Conservation (phyloP, 2,797 vertebrate species). For the Clarias laeviceps region DNA sequence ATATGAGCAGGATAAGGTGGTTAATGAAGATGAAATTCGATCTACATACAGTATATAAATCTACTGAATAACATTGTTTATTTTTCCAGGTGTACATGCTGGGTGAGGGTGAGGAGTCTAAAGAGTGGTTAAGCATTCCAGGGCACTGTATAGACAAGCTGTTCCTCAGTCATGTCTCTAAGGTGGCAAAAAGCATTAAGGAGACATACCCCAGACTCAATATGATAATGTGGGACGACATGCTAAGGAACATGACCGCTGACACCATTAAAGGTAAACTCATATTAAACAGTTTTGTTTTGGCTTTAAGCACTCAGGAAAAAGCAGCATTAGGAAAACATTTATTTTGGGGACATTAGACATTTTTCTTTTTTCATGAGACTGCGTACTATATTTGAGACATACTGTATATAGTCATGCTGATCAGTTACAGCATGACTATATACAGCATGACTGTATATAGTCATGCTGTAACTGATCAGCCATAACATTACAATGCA, state of each 20-base stretch:
- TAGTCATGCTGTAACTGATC: too few species aligned
- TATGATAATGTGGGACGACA: conserved; percentile 93
- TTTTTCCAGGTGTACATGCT: conserved; percentile 87
- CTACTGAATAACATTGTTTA: not conserved
- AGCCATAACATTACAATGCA: too few species aligned
- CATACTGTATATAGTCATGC: too few species aligned
- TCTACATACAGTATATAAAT: not conserved
- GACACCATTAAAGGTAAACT: conserved; percentile 82
- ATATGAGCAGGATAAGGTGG: not conserved
- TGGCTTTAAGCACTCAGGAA: not conserved
- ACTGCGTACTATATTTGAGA: not conserved
- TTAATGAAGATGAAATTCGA: not conserved
- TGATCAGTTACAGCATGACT: too few species aligned
- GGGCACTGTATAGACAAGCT: conserved; percentile 77
- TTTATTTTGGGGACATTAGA: not conserved
- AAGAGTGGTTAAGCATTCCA: conserved; percentile 76
- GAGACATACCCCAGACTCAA: conserved; percentile 74
- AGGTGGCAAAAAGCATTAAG: conserved; percentile 77
- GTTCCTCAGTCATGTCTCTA: conserved; percentile 85
- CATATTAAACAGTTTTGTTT: not conserved
- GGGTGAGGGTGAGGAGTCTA: conserved; percentile 87
- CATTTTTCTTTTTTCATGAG: not conserved
- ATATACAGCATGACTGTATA: too few species aligned
- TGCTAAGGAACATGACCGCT: conserved; percentile 85
- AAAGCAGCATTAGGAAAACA: not conserved